Evolutionary conservation across 2,113 vertebrate genomes (phyloP).

Genomic region (Proterorhinus semilunaris): DNA sequence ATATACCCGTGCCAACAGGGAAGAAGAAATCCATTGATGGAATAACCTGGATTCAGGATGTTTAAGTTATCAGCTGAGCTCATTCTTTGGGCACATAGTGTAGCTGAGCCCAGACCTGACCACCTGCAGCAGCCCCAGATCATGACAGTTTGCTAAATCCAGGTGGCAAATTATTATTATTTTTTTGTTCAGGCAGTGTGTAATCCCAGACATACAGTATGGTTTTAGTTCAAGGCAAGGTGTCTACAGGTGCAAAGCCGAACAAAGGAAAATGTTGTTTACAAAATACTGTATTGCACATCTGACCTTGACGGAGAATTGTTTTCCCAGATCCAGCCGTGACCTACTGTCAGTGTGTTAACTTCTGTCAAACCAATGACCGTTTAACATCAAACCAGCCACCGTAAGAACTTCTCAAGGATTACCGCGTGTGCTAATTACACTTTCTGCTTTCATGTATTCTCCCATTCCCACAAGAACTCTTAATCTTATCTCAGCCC

Average conservation of each 20-base stretch:
- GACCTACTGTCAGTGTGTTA: background rate
- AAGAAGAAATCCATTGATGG: no score
- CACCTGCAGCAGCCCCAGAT: no score
- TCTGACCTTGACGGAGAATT: background rate
- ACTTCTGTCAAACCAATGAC: background rate
- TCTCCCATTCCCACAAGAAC: slow-evolving; percentile 38
- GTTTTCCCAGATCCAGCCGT: background rate
- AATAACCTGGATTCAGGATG: no score
- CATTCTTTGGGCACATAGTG: no score
- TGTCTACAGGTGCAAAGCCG: background rate
- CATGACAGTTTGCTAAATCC: no score
- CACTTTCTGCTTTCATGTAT: slow-evolving; percentile 30
- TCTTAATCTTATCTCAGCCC: slow-evolving; percentile 40
- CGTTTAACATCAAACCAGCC: background rate
- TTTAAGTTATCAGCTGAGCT: no score
- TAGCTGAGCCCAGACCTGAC: no score
- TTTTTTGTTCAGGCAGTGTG: no score
- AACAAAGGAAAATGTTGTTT: background rate
- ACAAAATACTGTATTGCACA: background rate
- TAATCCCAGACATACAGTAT: no score
- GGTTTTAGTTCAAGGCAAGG: no score
- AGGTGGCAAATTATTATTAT: no score
- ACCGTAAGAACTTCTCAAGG: slow-evolving; percentile 18
- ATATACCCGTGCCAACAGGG: no score
- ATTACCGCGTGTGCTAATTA: slow-evolving; percentile 37